These are phyloP conservation scores for Listrodromus nycthemerus DNA, from an alignment of 2,888 invertebrate species.

Conservation along the genomic window DNA sequence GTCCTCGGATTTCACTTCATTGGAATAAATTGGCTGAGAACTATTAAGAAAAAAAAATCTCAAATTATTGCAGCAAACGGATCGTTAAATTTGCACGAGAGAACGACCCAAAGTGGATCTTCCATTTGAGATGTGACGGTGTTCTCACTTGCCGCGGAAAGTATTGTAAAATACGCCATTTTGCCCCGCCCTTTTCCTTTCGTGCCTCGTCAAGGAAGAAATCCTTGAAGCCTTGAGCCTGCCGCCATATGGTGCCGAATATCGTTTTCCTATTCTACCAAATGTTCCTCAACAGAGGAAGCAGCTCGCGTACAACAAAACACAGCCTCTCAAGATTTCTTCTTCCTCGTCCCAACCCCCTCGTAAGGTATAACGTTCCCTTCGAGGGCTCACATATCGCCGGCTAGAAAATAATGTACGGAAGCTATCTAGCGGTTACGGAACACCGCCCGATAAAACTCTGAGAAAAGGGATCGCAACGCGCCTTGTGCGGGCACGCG, in stretches of 20 bases:
- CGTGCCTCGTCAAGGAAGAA: slow-evolving; percentile 45
- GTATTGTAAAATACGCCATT: background rate
- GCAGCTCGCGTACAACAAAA: slow-evolving; percentile 58
- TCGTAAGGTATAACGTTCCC: slow-evolving; percentile 74
- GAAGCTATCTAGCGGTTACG: slow-evolving; percentile 6
- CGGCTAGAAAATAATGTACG: slow-evolving; percentile 18
- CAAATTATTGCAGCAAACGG: background rate
- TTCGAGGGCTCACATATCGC: background rate
- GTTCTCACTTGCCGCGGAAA: background rate
- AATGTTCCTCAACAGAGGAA: slow-evolving; percentile 38
- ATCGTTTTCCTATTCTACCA: slow-evolving; percentile 48
- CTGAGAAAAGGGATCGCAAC: slow-evolving; percentile 11
- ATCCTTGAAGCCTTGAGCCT: slow-evolving; percentile 63
- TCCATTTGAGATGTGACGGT: background rate
- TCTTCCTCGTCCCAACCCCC: slow-evolving; percentile 6
- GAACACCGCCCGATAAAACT: slow-evolving; percentile 38
- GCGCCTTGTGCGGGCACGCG: slow-evolving; percentile 74
- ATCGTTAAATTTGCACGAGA: background rate
- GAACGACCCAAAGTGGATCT: background rate
- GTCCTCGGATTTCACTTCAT: slow-evolving; percentile 40
- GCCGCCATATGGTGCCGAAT: slow-evolving; percentile 73
- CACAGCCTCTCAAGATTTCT: slow-evolving; percentile 53
- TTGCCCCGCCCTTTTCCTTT: slow-evolving; percentile 14
- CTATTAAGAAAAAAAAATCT: slow-evolving; percentile 5
- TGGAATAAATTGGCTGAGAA: slow-evolving; percentile 54